Percentiles rank a stretch among this genome's conserved stretches.
phyloP scores from a whole-genome alignment of 2,797 vertebrate genomes.

The Discoglossus pictus region DNA sequence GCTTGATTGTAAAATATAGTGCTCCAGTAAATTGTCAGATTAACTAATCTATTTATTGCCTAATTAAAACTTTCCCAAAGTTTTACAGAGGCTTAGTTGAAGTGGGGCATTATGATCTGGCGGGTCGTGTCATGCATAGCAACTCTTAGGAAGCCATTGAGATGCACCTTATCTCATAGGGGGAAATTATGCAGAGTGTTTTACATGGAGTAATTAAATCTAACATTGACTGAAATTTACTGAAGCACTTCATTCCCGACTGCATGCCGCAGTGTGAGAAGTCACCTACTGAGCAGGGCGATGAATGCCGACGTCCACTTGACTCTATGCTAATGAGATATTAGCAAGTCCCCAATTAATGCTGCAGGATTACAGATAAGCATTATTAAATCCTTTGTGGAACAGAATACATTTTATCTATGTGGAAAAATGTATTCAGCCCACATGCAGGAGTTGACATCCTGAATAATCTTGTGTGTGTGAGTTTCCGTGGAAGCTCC shows the following conservation, averaged over 20 bases:
- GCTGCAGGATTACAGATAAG: too few species aligned
- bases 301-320: too few species aligned
- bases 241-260: neutral
- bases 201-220: conserved; percentile 20
- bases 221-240: conserved; percentile 10
- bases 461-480: too few species aligned
- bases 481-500: too few species aligned
- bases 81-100: conserved; percentile 23
- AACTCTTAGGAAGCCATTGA: neutral
- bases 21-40: conserved; percentile 26
- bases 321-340: too few species aligned
- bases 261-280: neutral
- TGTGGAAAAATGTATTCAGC: too few species aligned
- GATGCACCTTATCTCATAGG: conserved; percentile 1
- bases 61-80: conserved; percentile 41
- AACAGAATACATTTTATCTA: too few species aligned
- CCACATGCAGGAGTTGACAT: too few species aligned
- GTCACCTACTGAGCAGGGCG: neutral
- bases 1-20: conserved; percentile 18
- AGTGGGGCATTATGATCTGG: neutral
- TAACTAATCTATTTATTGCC: conserved; percentile 35
- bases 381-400: too few species aligned
- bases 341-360: too few species aligned
- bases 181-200: conserved; percentile 12
- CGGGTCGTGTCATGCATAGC: neutral